Evolutionary conservation across 2,113 vertebrate species (phyloP).

Genomic region (Limnothrissa miodon): DNA sequence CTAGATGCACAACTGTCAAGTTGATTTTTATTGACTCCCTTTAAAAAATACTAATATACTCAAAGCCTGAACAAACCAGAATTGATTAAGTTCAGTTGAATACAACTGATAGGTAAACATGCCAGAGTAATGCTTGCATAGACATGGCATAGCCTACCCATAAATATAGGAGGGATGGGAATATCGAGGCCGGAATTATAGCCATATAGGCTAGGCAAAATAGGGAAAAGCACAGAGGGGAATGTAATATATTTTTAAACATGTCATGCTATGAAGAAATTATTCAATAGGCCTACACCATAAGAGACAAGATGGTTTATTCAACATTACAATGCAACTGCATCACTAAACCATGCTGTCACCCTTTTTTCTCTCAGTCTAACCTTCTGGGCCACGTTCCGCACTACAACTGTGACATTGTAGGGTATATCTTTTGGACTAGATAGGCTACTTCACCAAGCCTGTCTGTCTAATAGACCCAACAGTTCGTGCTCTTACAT

Average conservation of each 20-base stretch:
- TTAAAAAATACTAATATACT: slow-evolving; percentile 48
- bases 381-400: too few species aligned
- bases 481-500: too few species aligned
- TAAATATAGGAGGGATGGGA: slow-evolving; percentile 58
- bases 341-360: too few species aligned
- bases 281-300: too few species aligned
- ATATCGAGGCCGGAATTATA: slow-evolving; percentile 80
- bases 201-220: too few species aligned
- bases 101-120: too few species aligned
- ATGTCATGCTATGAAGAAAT: too few species aligned
- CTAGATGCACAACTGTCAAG: slow-evolving; percentile 76
- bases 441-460: slow-evolving; percentile 71
- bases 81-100: background rate
- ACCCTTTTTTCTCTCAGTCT: too few species aligned
- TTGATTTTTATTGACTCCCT: slow-evolving; percentile 64
- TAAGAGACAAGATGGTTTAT: too few species aligned
- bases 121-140: slow-evolving; percentile 62
- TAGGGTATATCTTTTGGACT: slow-evolving; percentile 76
- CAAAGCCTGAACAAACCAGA: background rate
- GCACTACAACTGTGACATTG: slow-evolving; percentile 72
- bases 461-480: slow-evolving; percentile 77
- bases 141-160: slow-evolving; percentile 71
- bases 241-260: too few species aligned
- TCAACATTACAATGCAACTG: too few species aligned
- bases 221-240: too few species aligned